Base-by-base conservation (phyloP, 2,113 vertebrate genomes). In the Rousettus leschenaultii region DNA sequence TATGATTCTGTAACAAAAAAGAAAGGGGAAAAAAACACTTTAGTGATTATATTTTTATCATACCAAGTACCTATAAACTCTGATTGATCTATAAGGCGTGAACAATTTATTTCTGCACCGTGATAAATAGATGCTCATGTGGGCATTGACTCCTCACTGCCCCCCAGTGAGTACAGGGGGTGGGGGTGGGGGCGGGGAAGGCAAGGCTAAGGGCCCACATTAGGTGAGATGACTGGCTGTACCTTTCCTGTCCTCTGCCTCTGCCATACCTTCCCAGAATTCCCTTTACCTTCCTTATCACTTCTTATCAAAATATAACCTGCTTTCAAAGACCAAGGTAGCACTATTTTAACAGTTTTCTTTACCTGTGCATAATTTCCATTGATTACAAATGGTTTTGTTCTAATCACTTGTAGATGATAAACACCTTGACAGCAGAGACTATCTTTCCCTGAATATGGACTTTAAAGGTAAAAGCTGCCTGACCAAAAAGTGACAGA, bases 1-100 rank as follows among this genome's bases (percentile, higher is more conserved):
- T 99, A 98, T 99, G 99, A 97, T 99, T 99, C 99, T 99, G 99
- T 74, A 99, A 99, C 74, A 93, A 95, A 98, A 68, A 97, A 97
- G 97, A 96, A 97, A 96, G 53, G 89, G 22, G 70, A 74, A 73
- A 83, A 83, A 45, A 89, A 78, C 48, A 0, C 51, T 91, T 97
- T 19, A 95, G 94, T 85, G 65, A 89, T 68, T 83, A 53, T 7
- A 30, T 70, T 95, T 74, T 75, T 43, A 94, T 26, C 53, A 63
- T 65, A 83, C 24, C 40, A 28, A 55, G 61, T 48, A 22, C 6
- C 88, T n/a, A 2, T 24, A 33, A 14, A 43, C 19, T 30, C 51
- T 28, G 38, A 40, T 0, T 6, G 86, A 51, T 71, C 33, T 45
- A 13, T 3, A 35, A 9, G 7, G 9, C 6, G 8, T 24, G 63